phyloP scores from a whole-genome alignment of 2,797 vertebrate genomes.

The Acropternis orthonyx region DNA sequence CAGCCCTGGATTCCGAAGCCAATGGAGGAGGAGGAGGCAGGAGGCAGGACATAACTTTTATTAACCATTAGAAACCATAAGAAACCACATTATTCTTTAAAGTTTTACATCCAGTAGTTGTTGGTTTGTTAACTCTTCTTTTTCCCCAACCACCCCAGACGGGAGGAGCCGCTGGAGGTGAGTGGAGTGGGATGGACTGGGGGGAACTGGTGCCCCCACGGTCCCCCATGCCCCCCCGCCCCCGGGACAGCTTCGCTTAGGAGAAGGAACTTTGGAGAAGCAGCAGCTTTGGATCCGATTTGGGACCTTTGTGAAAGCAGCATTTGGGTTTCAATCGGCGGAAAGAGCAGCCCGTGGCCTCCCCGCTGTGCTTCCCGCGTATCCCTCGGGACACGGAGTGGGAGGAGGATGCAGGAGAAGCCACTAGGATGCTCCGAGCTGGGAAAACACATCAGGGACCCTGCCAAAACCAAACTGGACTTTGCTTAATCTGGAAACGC shows the following conservation, averaged over 20 bases:
- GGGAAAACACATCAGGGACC: background rate
- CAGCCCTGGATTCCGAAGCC: background rate
- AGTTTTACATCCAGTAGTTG: background rate
- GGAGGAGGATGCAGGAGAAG: background rate
- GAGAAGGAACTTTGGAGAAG: background rate
- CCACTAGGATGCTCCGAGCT: rapidly evolving
- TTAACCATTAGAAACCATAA: background rate
- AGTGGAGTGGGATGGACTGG: background rate
- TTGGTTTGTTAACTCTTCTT: background rate
- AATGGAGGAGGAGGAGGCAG: background rate
- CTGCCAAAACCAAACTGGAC: background rate
- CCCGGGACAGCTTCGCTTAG: background rate
- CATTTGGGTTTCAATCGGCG: rapidly evolving
- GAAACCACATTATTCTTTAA: background rate
- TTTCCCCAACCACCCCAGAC: background rate
- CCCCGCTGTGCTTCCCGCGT: background rate
- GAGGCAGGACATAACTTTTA: background rate
- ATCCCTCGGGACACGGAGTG: rapidly evolving
- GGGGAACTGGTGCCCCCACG: background rate
- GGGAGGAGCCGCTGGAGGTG: background rate
- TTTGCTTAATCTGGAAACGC: background rate
- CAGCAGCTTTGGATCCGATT: background rate
- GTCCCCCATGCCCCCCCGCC: too few species aligned
- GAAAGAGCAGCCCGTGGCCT: background rate
- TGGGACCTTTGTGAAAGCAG: background rate